Evolutionary conservation across 2,797 vertebrate species (phyloP), one percentile per base, ranked within the genome.

Genomic region (Phataginus tetradactyla): DNA sequence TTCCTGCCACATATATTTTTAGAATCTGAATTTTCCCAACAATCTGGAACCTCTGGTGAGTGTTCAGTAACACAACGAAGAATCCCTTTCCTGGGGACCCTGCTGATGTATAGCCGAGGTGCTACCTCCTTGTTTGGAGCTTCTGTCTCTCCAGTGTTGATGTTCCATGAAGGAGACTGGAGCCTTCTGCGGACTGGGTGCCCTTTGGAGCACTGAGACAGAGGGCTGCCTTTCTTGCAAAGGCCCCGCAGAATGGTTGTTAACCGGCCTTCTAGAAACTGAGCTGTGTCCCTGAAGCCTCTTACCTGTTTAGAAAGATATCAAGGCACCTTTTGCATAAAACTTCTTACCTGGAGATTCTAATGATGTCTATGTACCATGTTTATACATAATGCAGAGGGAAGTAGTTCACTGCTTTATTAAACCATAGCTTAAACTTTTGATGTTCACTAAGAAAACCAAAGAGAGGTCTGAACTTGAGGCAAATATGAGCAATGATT

Each of bases 401-500:
- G 4, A 78, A 71, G 15, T 59, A 45, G 21, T 57, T 88, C 86
- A 57, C 57, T 86, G 14, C 78, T 80, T 81, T 81, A 88, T 51
- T 79, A 18, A 81, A 51, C 51, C 34, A 42, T 14, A 49, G 59
- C 17, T 83, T 80, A 86, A 61, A 55, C 32, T 89, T 69, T n/a
- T 80, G 32, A 78, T 29, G 81, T 88, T 88, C 39, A 53, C 55
- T 15, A 64, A 86, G 84, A 74, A 95, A 80, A 74, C 42, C 20
- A 59, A 59, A 66, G 86, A 34, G 69, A 69, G 45, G 23, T 90
- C 84, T 95, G 49, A 93, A 77, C 17, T 29, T 57, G 90, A 97
- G 55, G 64, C 53, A 64, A 80, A 72, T 51, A 45, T 57, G 29
- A 34, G 20, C 81, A 45, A 15, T 59, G 83, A 81, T 72, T 86